Base-by-base conservation (phyloP, 2,797 vertebrate species). In the Leuciscus waleckii region DNA sequence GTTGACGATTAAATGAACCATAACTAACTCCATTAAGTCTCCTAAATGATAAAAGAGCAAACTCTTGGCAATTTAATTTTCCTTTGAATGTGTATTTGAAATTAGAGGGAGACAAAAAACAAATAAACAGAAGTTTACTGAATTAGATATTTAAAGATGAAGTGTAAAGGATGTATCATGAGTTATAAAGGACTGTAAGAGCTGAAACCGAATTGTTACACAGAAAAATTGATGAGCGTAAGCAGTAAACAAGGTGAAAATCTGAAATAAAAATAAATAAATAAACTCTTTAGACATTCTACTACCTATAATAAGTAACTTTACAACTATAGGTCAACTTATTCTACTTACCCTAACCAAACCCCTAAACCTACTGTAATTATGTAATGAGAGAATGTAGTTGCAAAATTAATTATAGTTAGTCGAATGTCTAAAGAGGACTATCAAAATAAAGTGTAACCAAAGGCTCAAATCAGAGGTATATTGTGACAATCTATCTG, bases 401-500 rank as follows among this genome's bases (percentile, higher is more conserved):
- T 65, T 65, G 61, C 61, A 7, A 65, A 32, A 16, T 32, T 3
- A 1, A 29, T 16, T 16, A 29, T n/a, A 26, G 26, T 63, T 63
- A 29, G 13, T 29, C 16, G 6, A 32, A 32, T 17, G 61, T 29
- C 26, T 65, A 65, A 65, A 29, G 61, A 29, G 61, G 61, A 16
- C 61, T 14, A 32, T 65, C 26, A 65, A 63, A 63, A 63, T 29
- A 63, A 63, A 65, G 61, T 17, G 26, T 32, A 65, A 29, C 61
- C 61, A 65, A 58, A 35, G 26, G 2, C 26, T 63, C 13, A 37
- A 80, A 43, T 71, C 26, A 39, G 54, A 63, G 13, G 11, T 82
- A 74, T n/a, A 46, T 70, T 73, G 69, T 46, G 81, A 61, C 69
- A 73, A 43, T 63, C 26, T 73, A 82, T 46, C 29, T 23, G 82